Evolutionary conservation across 2,888 invertebrate species (phyloP), one percentile per base, ranked within the genome.

Genomic region (Acheta domesticus): DNA sequence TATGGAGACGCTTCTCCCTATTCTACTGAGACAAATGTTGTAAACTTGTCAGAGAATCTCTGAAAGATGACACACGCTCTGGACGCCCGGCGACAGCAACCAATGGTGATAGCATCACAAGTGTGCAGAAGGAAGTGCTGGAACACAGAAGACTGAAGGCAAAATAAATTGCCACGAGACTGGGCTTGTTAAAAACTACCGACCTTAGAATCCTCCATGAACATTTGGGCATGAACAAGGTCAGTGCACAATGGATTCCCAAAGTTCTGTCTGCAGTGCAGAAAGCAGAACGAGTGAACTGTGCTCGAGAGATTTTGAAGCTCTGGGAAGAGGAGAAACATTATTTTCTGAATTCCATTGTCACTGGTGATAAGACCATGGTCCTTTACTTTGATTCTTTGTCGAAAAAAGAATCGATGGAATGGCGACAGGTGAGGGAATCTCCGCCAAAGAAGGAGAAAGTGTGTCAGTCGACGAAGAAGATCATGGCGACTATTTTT

Each of bases 211-310:
- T 75, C 5, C 75, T 75, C 75, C 75, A 75, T 75, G 19, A 75
- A 75, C 75, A 75, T 75, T 75, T 20, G 20, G 16, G 75, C 23
- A 75, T 75, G 75, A 75, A 75, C 20, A 75, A 21, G 75, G 75
- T 75, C 75, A 75, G 75, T 23, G 75, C 75, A 75, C 1, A 23
- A 12, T 75, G 75, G 75, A 75, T 75, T 16, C 75, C 23, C 20
- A 20, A 75, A 75, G 2, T 75, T 12, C 12, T 62, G 14, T 11
- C 16, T n/a, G 62, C 12, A 62, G 62, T 62, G 62, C 62, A 62
- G 62, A 62, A 62, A n/a, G 5, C 62, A 62, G 62, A 62, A 62
- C 5, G n/a, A 19, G 12, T 62, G 16, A 62, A 62, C 62, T 11
- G 14, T 19, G 62, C 62, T 62, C 11, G 8, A 62, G 12, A 62